phyloP scores from a whole-genome alignment of 2,797 vertebrate species.

The Lemur catta region DNA sequence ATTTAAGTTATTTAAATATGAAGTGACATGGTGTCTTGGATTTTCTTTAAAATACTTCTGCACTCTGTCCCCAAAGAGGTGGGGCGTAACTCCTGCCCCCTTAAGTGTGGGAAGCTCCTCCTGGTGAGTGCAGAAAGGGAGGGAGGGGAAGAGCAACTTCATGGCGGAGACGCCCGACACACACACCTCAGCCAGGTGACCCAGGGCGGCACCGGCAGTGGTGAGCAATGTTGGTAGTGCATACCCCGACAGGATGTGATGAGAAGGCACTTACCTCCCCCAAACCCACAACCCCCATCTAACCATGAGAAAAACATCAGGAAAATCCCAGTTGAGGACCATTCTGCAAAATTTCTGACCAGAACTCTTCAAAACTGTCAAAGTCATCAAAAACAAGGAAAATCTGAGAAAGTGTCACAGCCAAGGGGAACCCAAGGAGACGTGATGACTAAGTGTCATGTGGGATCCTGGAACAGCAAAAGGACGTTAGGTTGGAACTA shows the following conservation, averaged over 20 bases:
- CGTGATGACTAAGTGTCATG: not conserved
- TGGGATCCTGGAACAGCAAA: not conserved
- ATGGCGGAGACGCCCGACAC: not conserved
- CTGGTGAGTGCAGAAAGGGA: not conserved
- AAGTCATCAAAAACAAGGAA: not conserved
- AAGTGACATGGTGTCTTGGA: not conserved
- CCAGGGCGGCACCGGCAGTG: not conserved
- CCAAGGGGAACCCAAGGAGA: not conserved
- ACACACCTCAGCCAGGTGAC: not conserved
- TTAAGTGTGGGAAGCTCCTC: not conserved
- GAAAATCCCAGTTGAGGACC: not conserved
- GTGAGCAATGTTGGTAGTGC: accelerated
- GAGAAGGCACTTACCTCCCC: not conserved
- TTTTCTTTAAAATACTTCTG: not conserved
- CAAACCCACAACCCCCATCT: not conserved
- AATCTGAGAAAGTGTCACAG: not conserved
- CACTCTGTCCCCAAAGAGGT: not conserved
- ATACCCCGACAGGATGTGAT: not conserved
- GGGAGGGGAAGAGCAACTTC: not conserved
- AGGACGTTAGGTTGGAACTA: not conserved
- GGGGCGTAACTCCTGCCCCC: too few species aligned
- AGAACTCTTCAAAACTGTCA: not conserved
- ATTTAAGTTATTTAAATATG: not conserved
- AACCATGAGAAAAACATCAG: not conserved
- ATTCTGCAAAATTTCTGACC: not conserved